phyloP scores from a whole-genome alignment of 2,113 vertebrate genomes.

The Dipodomys spectabilis region DNA sequence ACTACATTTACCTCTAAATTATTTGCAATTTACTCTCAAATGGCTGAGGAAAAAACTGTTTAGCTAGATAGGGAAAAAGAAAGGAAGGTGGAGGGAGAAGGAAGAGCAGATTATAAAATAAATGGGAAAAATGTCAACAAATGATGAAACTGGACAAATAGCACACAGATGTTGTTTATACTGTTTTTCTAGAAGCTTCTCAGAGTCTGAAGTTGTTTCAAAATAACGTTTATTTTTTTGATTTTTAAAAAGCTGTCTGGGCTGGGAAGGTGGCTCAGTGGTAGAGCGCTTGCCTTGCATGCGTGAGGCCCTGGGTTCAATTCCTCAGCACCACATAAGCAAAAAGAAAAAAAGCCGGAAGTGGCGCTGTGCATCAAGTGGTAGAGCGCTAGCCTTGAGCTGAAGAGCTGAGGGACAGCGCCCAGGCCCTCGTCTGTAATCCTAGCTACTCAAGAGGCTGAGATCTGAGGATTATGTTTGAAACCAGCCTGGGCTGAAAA shows the following conservation, averaged over 20 bases:
- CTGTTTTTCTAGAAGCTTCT: neutral
- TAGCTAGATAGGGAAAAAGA: neutral
- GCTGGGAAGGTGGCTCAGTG: no score
- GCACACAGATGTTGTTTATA: neutral
- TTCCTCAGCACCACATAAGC: no score
- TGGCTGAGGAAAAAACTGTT: neutral
- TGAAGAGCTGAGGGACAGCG: no score
- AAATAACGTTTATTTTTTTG: neutral
- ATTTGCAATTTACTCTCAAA: neutral
- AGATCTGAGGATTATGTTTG: no score
- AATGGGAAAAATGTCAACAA: neutral
- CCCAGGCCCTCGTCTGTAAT: no score
- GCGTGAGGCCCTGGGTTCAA: no score
- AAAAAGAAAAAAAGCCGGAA: no score
- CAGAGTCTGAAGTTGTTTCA: constrained; percentile 29
- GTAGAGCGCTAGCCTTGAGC: no score
- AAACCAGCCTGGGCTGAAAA: no score
- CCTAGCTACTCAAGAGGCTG: no score
- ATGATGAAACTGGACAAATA: neutral
- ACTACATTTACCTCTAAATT: neutral
- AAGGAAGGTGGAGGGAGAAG: neutral
- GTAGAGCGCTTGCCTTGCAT: no score
- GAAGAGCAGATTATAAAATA: constrained; percentile 1
- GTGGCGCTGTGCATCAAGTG: no score
- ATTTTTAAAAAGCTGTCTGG: neutral